Base-by-base conservation (phyloP, 2,888 invertebrate genomes). In the Eucriotettix oculatus region DNA sequence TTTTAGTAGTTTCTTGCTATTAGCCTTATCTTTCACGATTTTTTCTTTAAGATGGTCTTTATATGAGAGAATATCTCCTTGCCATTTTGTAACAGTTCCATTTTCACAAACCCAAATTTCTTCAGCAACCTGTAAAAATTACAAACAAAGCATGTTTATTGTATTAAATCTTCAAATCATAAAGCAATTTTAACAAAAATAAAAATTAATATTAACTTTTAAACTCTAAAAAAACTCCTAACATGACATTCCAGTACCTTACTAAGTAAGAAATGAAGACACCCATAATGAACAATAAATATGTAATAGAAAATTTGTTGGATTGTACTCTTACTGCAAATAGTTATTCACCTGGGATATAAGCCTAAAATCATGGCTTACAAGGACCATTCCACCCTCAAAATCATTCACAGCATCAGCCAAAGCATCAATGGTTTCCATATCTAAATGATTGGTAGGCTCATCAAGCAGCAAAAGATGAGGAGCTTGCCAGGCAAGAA, bases 101-200 rank as follows among this genome's bases (percentile, higher is more conserved):
- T 99, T 90, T 74, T 98, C 97, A 74, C 99, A 99, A 54, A 99
- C 88, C 99, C 98, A 99, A 73, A 99, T 98, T 75, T 96, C 95
- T 73, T 99, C 89, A 11, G 98, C 98, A 43, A 99, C 98, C 96
- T 97, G 69, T 57, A 72, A 68, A 61, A 57, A 29, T 9, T 16
- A 52, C 1, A n/a, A 52, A 2, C 52, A 55, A 55, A 55, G n/a
- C 9, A 29, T 16, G 52, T 52, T 16, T 9, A 44, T 1, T 16
- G 29, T 7, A 58, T n/a, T 16, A 55, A 55, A 52, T 16, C 10
- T 14, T 17, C 41, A 48, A 53, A 7, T 44, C 7, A n/a, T 44
- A 52, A 64, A 63, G 54, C 64, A 42, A 55, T 55, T 42, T 10
- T 29, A 54, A 52, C 55, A 10, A 11, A 58, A 57, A n/a, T 54